Percentiles rank a stretch among this genome's conserved stretches.
These are phyloP conservation scores for Nothocercus julius DNA, from an alignment of 2,113 vertebrate genomes.

Conservation along the genomic window DNA sequence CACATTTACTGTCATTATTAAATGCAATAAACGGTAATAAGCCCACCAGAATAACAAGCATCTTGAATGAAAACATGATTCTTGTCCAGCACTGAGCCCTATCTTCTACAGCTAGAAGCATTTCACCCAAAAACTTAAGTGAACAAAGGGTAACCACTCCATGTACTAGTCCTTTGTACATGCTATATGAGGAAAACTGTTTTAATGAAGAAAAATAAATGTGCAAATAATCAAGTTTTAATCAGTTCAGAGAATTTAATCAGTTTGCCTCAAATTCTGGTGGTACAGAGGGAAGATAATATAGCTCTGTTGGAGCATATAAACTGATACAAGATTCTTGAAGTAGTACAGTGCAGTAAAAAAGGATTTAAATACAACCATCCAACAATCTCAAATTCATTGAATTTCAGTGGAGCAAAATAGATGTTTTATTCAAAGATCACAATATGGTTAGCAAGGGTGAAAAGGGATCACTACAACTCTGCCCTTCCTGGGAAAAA, in stretches of 20 bases:
- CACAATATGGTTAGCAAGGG: not conserved
- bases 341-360: not conserved
- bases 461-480: not conserved
- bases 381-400: not conserved
- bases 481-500: not conserved
- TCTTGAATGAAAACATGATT: not conserved
- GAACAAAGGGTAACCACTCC: not conserved
- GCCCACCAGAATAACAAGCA: not conserved
- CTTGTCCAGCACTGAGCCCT: not conserved
- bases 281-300: not conserved
- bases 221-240: not conserved
- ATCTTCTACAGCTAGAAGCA: not conserved
- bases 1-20: not conserved
- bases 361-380: not conserved
- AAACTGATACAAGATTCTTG: not conserved
- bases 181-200: rapidly evolving
- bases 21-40: not conserved
- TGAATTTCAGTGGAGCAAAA: not conserved
- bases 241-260: not conserved
- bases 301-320: not conserved
- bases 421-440: not conserved
- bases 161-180: not conserved
- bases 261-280: not conserved
- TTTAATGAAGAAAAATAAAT: not conserved
- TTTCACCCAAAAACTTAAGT: not conserved